Percentiles rank a stretch among this genome's conserved stretches.
phyloP scores from a whole-genome alignment of 2,113 vertebrate genomes.

The Grantiella picta region DNA sequence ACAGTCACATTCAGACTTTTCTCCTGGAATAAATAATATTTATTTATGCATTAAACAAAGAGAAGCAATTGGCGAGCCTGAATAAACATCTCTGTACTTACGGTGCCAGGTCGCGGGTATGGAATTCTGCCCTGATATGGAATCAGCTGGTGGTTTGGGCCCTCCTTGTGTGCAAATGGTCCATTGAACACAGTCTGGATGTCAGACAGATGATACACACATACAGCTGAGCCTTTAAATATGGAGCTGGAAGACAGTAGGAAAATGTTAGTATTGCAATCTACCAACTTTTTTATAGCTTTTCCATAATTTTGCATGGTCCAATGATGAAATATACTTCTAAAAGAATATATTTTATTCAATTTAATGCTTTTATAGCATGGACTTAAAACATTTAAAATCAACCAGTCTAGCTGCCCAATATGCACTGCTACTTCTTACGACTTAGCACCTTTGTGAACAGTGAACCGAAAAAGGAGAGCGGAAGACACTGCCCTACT shows the following conservation, averaged over 20 bases:
- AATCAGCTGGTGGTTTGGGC: conserved; percentile 93
- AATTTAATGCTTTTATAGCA: not conserved
- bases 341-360: not conserved
- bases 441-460: not conserved
- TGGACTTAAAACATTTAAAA: not conserved
- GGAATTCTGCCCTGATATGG: conserved; percentile 97
- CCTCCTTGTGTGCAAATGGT: conserved; percentile 95
- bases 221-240: conserved; percentile 97
- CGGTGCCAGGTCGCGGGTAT: conserved; percentile 93
- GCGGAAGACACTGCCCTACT: not conserved
- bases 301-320: not conserved
- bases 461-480: not conserved
- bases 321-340: not conserved
- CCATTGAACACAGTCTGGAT: conserved; percentile 98
- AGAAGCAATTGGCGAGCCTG: not conserved
- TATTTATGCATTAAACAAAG: conserved; percentile 19
- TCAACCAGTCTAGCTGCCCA: not conserved
- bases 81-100: conserved; percentile 74
- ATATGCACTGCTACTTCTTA: not conserved
- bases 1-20: not conserved
- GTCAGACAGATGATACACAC: conserved; percentile 94
- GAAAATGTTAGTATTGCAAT: not conserved
- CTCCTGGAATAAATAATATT: not conserved
- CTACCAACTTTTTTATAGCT: not conserved
- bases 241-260: conserved; percentile 83